Evolutionary conservation across 2,113 vertebrate genomes (phyloP).

Genomic region (Xiphophorus hellerii): DNA sequence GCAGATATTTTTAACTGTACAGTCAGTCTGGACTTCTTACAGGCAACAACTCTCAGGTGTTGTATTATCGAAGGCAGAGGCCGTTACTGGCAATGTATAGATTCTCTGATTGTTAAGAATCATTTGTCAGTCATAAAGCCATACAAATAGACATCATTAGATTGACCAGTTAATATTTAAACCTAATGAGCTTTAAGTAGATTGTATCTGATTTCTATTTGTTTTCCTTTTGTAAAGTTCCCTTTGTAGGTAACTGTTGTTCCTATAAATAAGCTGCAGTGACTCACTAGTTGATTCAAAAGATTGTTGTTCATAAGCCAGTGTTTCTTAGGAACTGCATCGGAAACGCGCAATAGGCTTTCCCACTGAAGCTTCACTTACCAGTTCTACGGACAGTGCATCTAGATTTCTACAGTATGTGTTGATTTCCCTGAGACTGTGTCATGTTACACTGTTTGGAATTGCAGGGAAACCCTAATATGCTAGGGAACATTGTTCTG

Average conservation of each 20-base stretch:
- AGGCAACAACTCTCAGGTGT: neutral
- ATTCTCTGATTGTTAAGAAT: neutral
- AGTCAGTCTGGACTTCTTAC: neutral
- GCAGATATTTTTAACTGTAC: neutral
- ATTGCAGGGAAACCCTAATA: neutral
- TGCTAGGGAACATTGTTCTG: neutral
- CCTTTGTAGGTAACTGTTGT: neutral
- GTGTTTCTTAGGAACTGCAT: neutral
- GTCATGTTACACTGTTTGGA: neutral
- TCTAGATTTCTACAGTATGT: neutral
- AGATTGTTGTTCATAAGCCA: neutral
- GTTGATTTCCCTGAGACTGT: neutral
- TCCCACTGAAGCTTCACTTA: neutral
- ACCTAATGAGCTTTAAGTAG: neutral
- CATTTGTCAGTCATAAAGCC: neutral
- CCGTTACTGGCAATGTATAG: neutral
- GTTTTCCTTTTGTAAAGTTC: neutral
- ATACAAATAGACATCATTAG: neutral
- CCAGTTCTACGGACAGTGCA: neutral
- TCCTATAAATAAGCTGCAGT: neutral
- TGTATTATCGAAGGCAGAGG: too few species aligned
- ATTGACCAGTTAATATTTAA: neutral
- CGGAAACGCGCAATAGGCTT: neutral
- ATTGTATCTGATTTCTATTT: neutral
- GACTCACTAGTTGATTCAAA: neutral